phyloP scores from a whole-genome alignment of 2,113 vertebrate genomes.

The Indicator indicator region DNA sequence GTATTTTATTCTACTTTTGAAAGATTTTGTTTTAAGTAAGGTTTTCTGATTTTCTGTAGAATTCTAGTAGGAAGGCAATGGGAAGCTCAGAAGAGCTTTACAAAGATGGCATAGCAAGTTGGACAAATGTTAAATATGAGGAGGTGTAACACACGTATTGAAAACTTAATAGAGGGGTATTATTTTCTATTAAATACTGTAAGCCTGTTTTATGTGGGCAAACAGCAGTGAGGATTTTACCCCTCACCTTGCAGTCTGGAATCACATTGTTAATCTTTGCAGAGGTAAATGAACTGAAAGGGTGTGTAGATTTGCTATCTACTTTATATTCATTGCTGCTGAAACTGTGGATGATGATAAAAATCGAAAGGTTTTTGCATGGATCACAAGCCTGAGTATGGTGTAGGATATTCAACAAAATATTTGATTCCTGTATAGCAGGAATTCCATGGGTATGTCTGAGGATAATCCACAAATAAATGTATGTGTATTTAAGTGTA shows the following conservation, averaged over 20 bases:
- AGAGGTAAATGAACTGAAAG: background rate
- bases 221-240: background rate
- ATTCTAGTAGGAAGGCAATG: background rate
- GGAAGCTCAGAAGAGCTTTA: background rate
- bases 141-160: background rate
- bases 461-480: background rate
- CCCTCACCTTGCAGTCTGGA: background rate
- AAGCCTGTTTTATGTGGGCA: background rate
- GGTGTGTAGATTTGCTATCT: background rate
- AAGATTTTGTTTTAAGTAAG: background rate
- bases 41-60: background rate
- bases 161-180: background rate
- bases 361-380: background rate
- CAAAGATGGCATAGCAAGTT: background rate
- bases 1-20: background rate
- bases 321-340: background rate
- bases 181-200: background rate
- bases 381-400: background rate
- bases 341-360: background rate
- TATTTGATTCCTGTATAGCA: background rate
- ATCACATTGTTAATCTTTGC: background rate
- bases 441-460: background rate
- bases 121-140: background rate
- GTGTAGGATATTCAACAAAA: background rate
- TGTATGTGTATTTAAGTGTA: background rate